Base-by-base conservation (phyloP, 2,113 vertebrate species). In the Paramormyrops kingsleyae region DNA sequence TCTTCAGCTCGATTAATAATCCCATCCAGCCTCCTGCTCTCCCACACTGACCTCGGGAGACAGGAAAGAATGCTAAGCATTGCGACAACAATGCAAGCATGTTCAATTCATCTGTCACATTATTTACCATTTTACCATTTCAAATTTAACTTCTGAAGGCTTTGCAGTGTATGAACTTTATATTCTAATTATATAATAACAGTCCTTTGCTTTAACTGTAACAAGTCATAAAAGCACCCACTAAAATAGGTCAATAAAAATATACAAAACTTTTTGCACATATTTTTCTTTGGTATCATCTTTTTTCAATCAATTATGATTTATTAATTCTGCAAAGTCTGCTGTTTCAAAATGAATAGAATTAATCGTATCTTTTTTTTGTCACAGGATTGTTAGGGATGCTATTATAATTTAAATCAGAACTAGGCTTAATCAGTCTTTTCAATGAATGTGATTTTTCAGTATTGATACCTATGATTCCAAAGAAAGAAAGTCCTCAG, bases 1-100 rank as follows among this genome's bases (percentile, higher is more conserved):
- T 90, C 92, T 92, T 92, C 91, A 92, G 90, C 90, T 91, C 7
- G 59, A 89, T 89, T 92, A 91, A 91, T 92, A 93, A 92, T 88
- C 66, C 88, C 90, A 90, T 89, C 56, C 87, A 88, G 88, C 52
- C 88, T 44, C 83, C 92, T 93, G 88, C 93, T 53, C n/a, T n/a
- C 84, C 56, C 77, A 19, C 9, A 88, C 9, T 53, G 31, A 83
- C 74, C 77, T 89, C 59, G 87, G 46, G 83, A 88, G 77, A 87
- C 85, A 47, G 39, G 27, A 53, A 53, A 56, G 49, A 87, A 87
- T n/a, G 31, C 52, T 47, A 13, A 46, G 44, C 21, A 46, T 84
- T 77, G 15, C 4, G 35, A 39, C 70, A 66, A 66, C 70, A 77
- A 39, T 27, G 70, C 70, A 77, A 77, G 27, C 35, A 39, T 77